Conservation (phyloP, 2,888 invertebrate genomes). For the Acanthosepion pharaonis region DNA sequence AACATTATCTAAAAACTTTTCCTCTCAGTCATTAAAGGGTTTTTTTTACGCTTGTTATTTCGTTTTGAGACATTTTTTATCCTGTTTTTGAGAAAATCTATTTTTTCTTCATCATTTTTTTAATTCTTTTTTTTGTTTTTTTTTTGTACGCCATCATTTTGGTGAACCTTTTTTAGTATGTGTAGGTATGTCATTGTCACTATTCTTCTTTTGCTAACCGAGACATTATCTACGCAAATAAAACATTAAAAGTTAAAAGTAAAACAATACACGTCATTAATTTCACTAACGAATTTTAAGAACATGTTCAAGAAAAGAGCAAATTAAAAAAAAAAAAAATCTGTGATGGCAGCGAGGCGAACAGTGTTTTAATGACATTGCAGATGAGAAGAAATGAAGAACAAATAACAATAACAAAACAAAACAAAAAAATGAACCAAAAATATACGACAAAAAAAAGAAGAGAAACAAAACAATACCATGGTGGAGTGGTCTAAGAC, state of each 20-base stretch:
- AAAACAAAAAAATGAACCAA: background rate
- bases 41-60: background rate
- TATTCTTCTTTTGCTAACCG: background rate
- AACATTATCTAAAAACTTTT: constrained; percentile 20
- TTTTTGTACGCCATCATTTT: background rate
- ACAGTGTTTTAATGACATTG: background rate
- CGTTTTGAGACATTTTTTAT: background rate
- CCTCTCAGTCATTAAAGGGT: background rate
- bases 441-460: constrained; percentile 4
- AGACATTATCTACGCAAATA: background rate
- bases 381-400: background rate
- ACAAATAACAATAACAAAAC: background rate
- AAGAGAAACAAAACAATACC: constrained; percentile 33
- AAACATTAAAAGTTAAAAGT: background rate
- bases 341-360: background rate
- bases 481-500: constrained; percentile 33
- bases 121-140: background rate
- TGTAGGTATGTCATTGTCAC: background rate
- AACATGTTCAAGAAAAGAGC: background rate
- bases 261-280: background rate
- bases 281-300: background rate
- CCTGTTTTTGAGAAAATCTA: background rate
- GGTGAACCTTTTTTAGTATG: background rate
- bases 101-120: background rate
- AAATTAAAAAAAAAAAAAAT: background rate